Conservation (phyloP, 2,888 invertebrate species). For the Tineola bisselliella region DNA sequence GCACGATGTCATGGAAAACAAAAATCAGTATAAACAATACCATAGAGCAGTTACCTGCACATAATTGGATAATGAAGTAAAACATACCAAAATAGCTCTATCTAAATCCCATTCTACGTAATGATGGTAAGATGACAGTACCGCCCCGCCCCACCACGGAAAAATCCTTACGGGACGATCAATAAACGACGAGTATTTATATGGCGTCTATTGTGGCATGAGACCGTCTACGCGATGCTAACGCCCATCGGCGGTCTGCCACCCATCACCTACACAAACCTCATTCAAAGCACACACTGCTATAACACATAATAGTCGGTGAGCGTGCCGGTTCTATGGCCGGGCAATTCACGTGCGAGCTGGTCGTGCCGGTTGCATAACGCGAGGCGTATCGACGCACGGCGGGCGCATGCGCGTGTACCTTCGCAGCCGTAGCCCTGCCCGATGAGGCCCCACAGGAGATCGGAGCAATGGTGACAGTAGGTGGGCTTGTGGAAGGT, state of each 20-base stretch:
- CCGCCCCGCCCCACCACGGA: constrained; percentile 34
- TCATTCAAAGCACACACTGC: background rate
- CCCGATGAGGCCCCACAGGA: constrained; percentile 99
- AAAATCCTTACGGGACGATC: constrained; percentile 59
- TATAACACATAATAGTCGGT: background rate
- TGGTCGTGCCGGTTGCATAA: constrained; percentile 27
- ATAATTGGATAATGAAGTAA: background rate
- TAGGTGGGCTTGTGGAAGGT: constrained; percentile 99
- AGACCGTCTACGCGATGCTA: background rate
- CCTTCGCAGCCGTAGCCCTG: constrained; percentile 99
- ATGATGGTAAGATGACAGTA: constrained; percentile 23
- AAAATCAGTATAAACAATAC: too few species aligned
- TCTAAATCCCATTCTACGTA: background rate
- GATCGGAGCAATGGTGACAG: constrained; percentile 99
- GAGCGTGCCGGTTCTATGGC: background rate
- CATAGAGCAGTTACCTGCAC: background rate
- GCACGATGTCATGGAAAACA: background rate
- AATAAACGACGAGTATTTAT: constrained; percentile 27
- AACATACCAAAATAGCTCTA: background rate
- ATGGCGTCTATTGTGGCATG: background rate
- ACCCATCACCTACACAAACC: background rate
- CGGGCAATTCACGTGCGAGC: constrained; percentile 1
- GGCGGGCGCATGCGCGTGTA: constrained; percentile 63
- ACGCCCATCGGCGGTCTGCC: background rate
- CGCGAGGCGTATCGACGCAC: constrained; percentile 23